Conservation (phyloP, 2,888 invertebrate species). For the Cataglyphis livida region DNA sequence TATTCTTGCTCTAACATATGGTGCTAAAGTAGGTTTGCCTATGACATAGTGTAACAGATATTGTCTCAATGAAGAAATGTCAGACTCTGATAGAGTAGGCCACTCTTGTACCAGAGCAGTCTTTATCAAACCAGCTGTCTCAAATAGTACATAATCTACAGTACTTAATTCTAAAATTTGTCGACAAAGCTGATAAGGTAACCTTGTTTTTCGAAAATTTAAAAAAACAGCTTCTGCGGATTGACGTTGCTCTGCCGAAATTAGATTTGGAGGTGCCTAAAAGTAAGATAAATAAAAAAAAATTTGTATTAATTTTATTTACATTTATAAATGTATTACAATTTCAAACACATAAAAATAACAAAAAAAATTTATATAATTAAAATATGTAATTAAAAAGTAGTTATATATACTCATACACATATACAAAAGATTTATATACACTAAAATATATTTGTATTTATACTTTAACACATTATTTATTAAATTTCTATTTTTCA, state of each 20-base stretch:
- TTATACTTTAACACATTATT: not conserved
- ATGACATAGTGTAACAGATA: slow-evolving; percentile 93
- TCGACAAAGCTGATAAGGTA: slow-evolving; percentile 93
- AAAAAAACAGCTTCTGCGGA: slow-evolving; percentile 94
- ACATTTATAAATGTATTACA: not conserved
- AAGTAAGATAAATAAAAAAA: slow-evolving; percentile 65
- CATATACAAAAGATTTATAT: too few species aligned
- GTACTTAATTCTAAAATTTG: slow-evolving; percentile 91
- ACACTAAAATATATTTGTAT: not conserved
- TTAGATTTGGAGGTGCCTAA: slow-evolving; percentile 93
- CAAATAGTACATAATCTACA: slow-evolving; percentile 94
- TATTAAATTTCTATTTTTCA: not conserved
- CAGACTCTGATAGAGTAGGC: slow-evolving; percentile 90
- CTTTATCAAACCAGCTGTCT: slow-evolving; percentile 94
- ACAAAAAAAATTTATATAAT: not conserved
- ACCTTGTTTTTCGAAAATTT: slow-evolving; percentile 92
- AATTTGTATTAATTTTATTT: too few species aligned
- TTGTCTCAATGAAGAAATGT: slow-evolving; percentile 90
- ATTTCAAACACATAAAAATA: not conserved
- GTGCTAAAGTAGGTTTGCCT: slow-evolving; percentile 89
- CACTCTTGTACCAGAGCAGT: slow-evolving; percentile 94
- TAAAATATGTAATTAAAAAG: not conserved
- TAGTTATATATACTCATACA: not conserved
- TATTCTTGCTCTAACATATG: slow-evolving; percentile 92
- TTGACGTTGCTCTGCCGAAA: slow-evolving; percentile 92